Base-by-base conservation (phyloP, 1,140 invertebrate species). In the Aphidius ervi region DNA sequence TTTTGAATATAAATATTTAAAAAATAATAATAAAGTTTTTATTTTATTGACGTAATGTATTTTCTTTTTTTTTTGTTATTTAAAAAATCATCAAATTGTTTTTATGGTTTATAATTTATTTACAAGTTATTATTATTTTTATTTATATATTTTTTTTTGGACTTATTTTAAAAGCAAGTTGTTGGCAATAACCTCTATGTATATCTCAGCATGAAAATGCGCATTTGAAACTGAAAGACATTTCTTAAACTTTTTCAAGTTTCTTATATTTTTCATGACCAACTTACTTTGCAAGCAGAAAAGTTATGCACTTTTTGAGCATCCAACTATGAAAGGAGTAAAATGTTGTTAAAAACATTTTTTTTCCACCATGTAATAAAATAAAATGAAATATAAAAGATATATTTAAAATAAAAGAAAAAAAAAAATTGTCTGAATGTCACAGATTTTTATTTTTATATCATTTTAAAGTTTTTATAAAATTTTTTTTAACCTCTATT, bases 251-350 rank as follows among this genome's bases (percentile, higher is more conserved):
- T 58, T 47, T 49, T 39, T 58, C 49, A n/a, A 58, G 56, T 58
- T 58, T 58, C 43, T 48, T 56, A 31, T 56, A 31, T 31, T 42
- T 10, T 20, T 48, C 37, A 39, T 50, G 47, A 58, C 56, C 47
- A 47, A 7, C 46, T 37, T 49, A 58, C 56, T 58, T 58, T 58
- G 31, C 39, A 16, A 58, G 46, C 49, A 5, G 16, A 9, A 40
- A 58, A 58, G 46, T 58, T 58, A 58, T 58, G 46, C 46, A 50
- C 39, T 58, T 58, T 58, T 58, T 49, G 49, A 58, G 31, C 47
- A 47, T 42, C 56, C 20, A 40, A 10, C 31, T 43, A 46, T 48
- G 47, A 5, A 23, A 7, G n/a, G 7, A 16, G 31, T 5, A 46
- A 57, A 46, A 57, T 39, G 8, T 39, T 4, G 2, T 3, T 16